Conservation (phyloP, 2,113 vertebrate species). For the Microtus pennsylvanicus region DNA sequence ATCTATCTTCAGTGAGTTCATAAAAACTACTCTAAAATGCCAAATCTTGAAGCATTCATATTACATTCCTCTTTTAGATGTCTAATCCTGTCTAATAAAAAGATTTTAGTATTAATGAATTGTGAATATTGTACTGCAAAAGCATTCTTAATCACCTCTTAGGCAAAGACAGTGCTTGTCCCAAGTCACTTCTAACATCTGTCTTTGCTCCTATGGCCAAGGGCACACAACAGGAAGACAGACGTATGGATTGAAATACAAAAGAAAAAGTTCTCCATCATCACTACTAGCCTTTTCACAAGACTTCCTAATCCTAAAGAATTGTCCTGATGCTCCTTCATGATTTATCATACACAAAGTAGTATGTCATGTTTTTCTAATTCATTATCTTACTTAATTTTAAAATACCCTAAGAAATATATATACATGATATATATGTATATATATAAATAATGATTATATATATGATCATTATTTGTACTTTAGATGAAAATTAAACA, state of each 20-base stretch:
- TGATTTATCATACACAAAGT: not conserved
- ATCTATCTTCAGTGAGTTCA: constrained; percentile 25
- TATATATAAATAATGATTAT: no score
- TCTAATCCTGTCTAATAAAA: constrained; percentile 28
- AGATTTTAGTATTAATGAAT: constrained; percentile 1
- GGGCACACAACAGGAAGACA: not conserved
- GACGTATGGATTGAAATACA: not conserved
- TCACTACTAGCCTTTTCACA: not conserved
- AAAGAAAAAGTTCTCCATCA: not conserved
- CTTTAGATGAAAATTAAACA: not conserved
- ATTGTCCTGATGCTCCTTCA: not conserved
- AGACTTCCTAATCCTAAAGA: constrained; percentile 29
- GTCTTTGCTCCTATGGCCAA: not conserved
- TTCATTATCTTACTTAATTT: not conserved
- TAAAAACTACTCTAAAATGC: constrained; percentile 3
- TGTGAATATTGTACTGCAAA: constrained; percentile 15
- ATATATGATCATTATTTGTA: not conserved
- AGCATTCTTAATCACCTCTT: constrained; percentile 43
- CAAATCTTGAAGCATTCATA: constrained; percentile 31
- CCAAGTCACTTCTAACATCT: constrained; percentile 28
- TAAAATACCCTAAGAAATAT: not conserved
- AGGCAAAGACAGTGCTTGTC: not conserved
- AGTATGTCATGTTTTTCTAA: not conserved
- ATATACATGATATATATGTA: no score
- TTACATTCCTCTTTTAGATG: not conserved